These are phyloP conservation scores for Yponomeuta plumbellus DNA, from an alignment of 2,888 invertebrate species.

Conservation along the genomic window DNA sequence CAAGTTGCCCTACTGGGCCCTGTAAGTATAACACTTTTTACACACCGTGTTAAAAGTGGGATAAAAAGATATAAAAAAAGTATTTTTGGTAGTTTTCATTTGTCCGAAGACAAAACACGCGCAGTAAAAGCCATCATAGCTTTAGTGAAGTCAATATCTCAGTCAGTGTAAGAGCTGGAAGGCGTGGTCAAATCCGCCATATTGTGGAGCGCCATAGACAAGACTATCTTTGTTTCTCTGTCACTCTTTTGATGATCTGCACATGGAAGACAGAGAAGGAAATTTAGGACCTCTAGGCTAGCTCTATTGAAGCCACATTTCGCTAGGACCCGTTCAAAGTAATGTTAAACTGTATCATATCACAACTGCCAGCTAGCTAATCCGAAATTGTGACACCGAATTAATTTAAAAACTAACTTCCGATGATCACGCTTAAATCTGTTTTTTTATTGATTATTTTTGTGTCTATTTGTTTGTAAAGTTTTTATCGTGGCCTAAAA, in stretches of 20 bases:
- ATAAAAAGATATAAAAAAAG: no score
- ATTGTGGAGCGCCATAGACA: not conserved
- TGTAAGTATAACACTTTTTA: no score
- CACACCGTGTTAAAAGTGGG: no score
- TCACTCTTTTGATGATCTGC: not conserved
- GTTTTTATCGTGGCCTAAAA: constrained; percentile 17
- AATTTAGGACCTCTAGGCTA: not conserved
- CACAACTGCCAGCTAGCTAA: not conserved
- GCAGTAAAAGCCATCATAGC: no score
- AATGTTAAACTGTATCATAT: constrained; percentile 4
- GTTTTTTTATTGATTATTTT: not conserved
- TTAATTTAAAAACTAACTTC: constrained; percentile 22
- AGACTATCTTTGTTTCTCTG: not conserved
- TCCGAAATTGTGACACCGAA: constrained; percentile 18
- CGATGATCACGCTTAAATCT: constrained; percentile 38
- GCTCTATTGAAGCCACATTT: not conserved
- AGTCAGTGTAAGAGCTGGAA: constrained; percentile 5
- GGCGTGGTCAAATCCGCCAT: not conserved
- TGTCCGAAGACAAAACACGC: no score
- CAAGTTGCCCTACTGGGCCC: no score
- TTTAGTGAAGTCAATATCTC: no score
- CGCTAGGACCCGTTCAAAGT: not conserved
- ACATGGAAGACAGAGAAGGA: not conserved
- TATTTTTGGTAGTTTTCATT: no score
- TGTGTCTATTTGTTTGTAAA: constrained; percentile 6